Percentiles rank a stretch among this genome's conserved stretches.
Evolutionary conservation across 2,797 vertebrate species (phyloP).

Genomic region (Hafferia zeledoni): DNA sequence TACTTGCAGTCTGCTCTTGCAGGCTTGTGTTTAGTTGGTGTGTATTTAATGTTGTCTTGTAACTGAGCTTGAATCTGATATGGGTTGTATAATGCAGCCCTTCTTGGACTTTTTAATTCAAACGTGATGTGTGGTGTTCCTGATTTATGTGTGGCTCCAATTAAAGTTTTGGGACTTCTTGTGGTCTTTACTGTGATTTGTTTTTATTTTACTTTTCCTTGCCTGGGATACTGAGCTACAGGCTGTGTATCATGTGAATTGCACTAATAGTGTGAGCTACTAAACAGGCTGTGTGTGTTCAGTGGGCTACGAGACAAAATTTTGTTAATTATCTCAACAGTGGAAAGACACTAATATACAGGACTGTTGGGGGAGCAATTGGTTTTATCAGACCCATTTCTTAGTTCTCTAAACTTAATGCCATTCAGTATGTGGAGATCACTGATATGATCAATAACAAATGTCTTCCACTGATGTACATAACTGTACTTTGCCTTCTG

Average conservation of each 20-base stretch:
- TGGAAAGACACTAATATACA: background rate
- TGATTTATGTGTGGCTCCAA: background rate
- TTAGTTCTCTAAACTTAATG: background rate
- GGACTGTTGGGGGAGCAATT: background rate
- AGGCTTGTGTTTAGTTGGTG: background rate
- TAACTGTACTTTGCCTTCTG: background rate
- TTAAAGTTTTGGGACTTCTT: background rate
- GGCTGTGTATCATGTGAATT: background rate
- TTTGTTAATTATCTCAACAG: background rate
- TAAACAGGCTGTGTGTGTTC: fast-evolving
- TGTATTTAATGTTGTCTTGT: background rate
- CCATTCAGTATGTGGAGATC: background rate
- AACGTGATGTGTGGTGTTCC: background rate
- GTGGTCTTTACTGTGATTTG: background rate
- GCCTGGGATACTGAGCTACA: background rate
- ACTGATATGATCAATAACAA: background rate
- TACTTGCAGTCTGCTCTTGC: background rate
- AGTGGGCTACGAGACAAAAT: background rate
- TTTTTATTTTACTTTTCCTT: background rate
- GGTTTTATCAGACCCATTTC: background rate
- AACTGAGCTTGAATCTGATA: background rate
- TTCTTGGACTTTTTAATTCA: background rate
- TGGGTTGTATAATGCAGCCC: background rate
- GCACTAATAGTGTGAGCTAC: background rate
- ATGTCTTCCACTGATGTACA: background rate